Evolutionary conservation across 1,140 invertebrate species (phyloP).

Genomic region (Lucilia cuprina): DNA sequence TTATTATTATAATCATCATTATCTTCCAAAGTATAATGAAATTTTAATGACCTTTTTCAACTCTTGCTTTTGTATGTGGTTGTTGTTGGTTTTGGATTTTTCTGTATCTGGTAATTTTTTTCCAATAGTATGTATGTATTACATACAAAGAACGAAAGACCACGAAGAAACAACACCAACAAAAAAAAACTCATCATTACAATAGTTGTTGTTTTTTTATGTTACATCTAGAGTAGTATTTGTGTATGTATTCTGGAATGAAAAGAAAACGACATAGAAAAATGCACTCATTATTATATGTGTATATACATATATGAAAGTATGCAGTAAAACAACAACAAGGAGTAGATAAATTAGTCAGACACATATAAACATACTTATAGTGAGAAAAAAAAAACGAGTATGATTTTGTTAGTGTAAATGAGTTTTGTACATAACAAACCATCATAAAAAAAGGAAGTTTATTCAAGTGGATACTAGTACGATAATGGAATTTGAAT

Average conservation of each 20-base stretch:
- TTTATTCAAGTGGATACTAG: too few species aligned
- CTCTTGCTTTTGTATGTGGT: background rate
- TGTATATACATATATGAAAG: background rate
- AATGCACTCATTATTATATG: background rate
- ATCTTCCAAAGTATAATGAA: background rate
- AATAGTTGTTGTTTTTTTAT: too few species aligned
- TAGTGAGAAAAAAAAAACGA: too few species aligned
- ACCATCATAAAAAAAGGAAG: too few species aligned
- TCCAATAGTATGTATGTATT: too few species aligned
- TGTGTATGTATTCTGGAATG: background rate
- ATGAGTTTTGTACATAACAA: too few species aligned
- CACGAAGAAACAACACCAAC: too few species aligned
- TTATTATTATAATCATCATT: background rate
- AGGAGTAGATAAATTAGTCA: background rate
- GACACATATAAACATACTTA: background rate
- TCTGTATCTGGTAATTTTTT: background rate
- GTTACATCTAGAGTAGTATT: background rate
- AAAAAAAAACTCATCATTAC: too few species aligned
- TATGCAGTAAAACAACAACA: background rate
- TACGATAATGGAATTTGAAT: too few species aligned
- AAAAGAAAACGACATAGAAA: background rate
- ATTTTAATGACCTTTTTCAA: slow-evolving; percentile 9
- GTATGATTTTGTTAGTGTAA: too few species aligned
- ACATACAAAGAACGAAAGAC: too few species aligned
- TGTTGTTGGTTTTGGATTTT: background rate